Base-by-base conservation (phyloP, 2,797 vertebrate genomes). In the Chaenodraco wilsoni region DNA sequence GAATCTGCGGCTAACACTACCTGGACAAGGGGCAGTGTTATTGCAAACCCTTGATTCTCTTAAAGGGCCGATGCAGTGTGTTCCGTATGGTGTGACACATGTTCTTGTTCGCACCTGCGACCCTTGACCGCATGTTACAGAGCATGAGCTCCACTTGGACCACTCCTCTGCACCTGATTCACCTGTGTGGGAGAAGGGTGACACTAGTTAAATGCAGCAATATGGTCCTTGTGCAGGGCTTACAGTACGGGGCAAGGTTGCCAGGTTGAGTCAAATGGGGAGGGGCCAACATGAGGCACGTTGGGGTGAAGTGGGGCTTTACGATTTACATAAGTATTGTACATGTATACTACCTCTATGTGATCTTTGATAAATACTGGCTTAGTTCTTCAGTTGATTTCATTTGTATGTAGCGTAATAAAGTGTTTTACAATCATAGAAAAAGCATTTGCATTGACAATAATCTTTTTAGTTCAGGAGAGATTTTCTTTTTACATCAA, bases 31-130 rank as follows among this genome's bases (percentile, higher is more conserved):
- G 96, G 96, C 96, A 98, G 98, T 99, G 97, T 98, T 99, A 99
- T 99, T 99, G 97, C 98, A 99, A 98, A 99, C 96, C 97, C 98
- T 98, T 96, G 98, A 98, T 97, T 99, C 98, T 99, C 98, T 99
- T 99, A 99, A 99, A 94, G 98, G 98, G 96, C 97, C 97, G 96
- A 94, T 97, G 98, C 98, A 99, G 97, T 98, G 97, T 94, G 97
- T 97, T 97, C 98, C 98, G 93, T 98, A 99, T 96, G 98, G 96
- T 96, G 97, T 96, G 96, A 98, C 95, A 97, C 98, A 99, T 96
- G 98, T 97, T 99, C 98, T 99, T 95, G 98, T 98, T 98, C 98
- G 98, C 97, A 99, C 98, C 97, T 99, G 98, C 97, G 97, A 99
- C 96, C 98, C 98, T 97, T 99, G 97, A 97, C 98, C 97, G 95